Evolutionary conservation across 2,113 vertebrate species (phyloP).

Genomic region (Tautogolabrus adspersus): DNA sequence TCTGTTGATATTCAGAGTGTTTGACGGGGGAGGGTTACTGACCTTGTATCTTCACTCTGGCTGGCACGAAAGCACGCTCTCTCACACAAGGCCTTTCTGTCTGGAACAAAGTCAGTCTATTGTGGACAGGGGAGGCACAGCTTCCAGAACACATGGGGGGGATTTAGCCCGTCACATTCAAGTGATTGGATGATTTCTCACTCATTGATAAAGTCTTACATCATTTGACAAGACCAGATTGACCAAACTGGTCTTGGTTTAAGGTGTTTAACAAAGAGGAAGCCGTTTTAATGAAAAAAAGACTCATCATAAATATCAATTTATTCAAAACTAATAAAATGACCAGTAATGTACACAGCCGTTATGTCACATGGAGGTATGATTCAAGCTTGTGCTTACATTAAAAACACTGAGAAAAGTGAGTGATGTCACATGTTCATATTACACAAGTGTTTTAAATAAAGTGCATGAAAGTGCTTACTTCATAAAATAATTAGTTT

Average conservation of each 20-base stretch:
- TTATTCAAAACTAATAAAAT: slow-evolving; percentile 24
- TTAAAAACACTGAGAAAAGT: not conserved
- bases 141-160: slow-evolving; percentile 51
- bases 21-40: slow-evolving; percentile 40
- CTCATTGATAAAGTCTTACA: slow-evolving; percentile 44
- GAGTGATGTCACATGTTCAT: not conserved
- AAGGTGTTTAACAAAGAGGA: not conserved
- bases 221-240: not conserved
- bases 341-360: not conserved
- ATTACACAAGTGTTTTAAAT: not conserved
- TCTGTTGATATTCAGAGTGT: slow-evolving; percentile 46
- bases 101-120: slow-evolving; percentile 72
- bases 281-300: not conserved
- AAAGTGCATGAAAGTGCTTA: slow-evolving; percentile 35
- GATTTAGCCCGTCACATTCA: slow-evolving; percentile 60
- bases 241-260: not conserved
- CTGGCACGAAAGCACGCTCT: slow-evolving; percentile 75
- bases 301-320: slow-evolving; percentile 11
- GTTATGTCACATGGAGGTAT: not conserved
- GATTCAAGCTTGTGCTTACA: slow-evolving; percentile 1
- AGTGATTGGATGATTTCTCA: slow-evolving; percentile 26
- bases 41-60: slow-evolving; percentile 76
- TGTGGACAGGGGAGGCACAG: slow-evolving; percentile 54
- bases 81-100: slow-evolving; percentile 78
- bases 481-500: not conserved